Percentiles rank a stretch among this genome's conserved stretches.
phyloP scores from a whole-genome alignment of 2,113 vertebrate genomes.

The Pseudopodoces humilis region DNA sequence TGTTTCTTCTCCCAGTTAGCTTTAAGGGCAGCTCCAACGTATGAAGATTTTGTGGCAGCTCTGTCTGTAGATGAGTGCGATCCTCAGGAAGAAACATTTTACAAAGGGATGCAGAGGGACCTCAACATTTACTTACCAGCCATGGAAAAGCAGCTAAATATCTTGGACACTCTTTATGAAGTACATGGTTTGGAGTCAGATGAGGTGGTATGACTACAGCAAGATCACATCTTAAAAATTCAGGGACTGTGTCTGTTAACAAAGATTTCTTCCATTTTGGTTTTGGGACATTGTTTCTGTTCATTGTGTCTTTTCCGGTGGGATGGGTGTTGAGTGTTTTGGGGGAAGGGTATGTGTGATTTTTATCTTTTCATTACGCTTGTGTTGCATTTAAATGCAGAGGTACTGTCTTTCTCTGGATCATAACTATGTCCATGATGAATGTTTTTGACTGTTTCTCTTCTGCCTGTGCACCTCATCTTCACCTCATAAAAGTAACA shows the following conservation, averaged over 20 bases:
- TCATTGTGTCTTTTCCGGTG: constrained; percentile 13
- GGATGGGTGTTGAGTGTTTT: constrained; percentile 23
- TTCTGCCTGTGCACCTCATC: background rate
- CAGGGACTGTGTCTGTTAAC: constrained; percentile 70
- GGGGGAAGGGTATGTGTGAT: background rate
- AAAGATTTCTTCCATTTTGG: background rate
- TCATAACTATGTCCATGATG: background rate
- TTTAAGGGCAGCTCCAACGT: constrained; percentile 90
- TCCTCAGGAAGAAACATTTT: constrained; percentile 85
- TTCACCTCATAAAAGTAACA: background rate
- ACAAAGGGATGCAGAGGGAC: constrained; percentile 85
- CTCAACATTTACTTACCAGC: constrained; percentile 91
- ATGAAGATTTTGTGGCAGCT: constrained; percentile 88
- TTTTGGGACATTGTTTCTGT: constrained; percentile 16
- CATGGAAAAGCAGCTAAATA: constrained; percentile 90
- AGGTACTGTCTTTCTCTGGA: constrained; percentile 64
- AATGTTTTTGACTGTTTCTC: background rate
- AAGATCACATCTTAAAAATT: constrained; percentile 41
- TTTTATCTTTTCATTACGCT: background rate
- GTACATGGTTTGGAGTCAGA: constrained; percentile 94
- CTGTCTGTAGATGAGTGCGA: constrained; percentile 84
- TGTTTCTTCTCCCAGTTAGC: constrained; percentile 82
- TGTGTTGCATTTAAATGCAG: constrained; percentile 61
- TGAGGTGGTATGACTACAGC: constrained; percentile 87
- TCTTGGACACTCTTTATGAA: constrained; percentile 91